Evolutionary conservation across 2,797 vertebrate genomes (phyloP).

Genomic region (Helicolenus hilgendorfi): DNA sequence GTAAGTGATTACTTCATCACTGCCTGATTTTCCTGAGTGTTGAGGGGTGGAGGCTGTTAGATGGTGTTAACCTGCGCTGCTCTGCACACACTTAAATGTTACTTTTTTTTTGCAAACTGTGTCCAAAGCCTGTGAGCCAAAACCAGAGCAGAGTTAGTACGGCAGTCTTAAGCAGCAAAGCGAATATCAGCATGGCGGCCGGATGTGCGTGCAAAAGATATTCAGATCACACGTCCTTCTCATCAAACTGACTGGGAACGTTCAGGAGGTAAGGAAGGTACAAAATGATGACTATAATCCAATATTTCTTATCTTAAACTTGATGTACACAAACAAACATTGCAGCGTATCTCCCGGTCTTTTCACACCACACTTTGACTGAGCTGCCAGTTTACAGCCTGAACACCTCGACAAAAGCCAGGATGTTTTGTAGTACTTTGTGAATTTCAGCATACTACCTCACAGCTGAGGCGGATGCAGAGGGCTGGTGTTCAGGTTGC

Average conservation of each 20-base stretch:
- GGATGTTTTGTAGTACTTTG: not conserved
- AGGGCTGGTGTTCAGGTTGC: constrained; percentile 47
- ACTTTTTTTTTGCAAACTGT: not conserved
- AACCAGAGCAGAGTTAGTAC: constrained; percentile 39
- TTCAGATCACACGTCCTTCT: not conserved
- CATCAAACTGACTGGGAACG: not conserved
- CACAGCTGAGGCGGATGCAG: constrained; percentile 21
- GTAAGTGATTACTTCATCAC: constrained; percentile 58
- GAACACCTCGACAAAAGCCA: constrained; percentile 13
- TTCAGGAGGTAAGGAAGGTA: not conserved
- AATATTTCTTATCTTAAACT: not conserved
- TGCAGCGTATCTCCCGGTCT: not conserved
- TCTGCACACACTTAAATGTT: not conserved
- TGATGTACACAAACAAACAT: not conserved
- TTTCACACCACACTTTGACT: constrained; percentile 24
- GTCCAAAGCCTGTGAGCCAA: constrained; percentile 16
- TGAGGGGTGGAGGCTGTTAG: constrained; percentile 9
- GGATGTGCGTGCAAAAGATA: not conserved
- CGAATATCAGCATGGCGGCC: not conserved
- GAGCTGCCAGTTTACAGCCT: constrained; percentile 24
- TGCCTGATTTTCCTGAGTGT: constrained; percentile 46
- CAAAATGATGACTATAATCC: not conserved
- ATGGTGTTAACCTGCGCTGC: constrained; percentile 17
- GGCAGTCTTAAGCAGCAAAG: constrained; percentile 18
- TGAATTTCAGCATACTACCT: constrained; percentile 12